Conservation (phyloP, 64 coral and sea anemone species). For the Montipora capricornis region DNA sequence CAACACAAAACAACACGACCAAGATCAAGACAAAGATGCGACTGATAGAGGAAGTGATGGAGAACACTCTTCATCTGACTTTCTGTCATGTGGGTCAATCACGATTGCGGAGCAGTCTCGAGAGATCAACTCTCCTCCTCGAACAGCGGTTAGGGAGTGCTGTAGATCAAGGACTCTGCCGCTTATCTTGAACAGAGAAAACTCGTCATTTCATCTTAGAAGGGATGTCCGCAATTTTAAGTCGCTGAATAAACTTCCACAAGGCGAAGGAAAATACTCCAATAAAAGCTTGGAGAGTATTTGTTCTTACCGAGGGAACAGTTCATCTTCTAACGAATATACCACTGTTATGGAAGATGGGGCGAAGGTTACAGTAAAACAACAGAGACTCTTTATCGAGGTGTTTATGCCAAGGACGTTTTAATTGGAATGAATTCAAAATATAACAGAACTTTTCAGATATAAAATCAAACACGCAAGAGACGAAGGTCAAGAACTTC, state of each 20-base stretch:
- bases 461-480: not conserved
- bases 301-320: not conserved
- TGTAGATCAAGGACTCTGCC: constrained; percentile 13
- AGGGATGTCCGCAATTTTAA: not conserved
- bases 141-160: not conserved
- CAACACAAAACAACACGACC: not conserved
- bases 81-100: constrained; percentile 10
- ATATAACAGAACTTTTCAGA: not conserved
- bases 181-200: constrained; percentile 9
- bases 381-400: constrained; percentile 35
- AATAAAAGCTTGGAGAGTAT: not conserved
- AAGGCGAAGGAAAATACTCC: not conserved
- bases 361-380: constrained; percentile 15
- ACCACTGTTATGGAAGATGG: constrained; percentile 44
- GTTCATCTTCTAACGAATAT: not conserved
- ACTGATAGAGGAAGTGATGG: not conserved
- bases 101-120: not conserved
- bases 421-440: not conserved
- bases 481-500: not conserved
- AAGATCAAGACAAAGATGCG: not conserved
- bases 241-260: not conserved
- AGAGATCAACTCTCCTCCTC: not conserved
- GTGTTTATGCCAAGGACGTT: constrained; percentile 48
- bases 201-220: not conserved
- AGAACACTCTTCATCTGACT: not conserved